Evolutionary conservation across 2,797 vertebrate species (phyloP), one percentile per base, ranked within the genome.

Genomic region (Onychomys arenicola): DNA sequence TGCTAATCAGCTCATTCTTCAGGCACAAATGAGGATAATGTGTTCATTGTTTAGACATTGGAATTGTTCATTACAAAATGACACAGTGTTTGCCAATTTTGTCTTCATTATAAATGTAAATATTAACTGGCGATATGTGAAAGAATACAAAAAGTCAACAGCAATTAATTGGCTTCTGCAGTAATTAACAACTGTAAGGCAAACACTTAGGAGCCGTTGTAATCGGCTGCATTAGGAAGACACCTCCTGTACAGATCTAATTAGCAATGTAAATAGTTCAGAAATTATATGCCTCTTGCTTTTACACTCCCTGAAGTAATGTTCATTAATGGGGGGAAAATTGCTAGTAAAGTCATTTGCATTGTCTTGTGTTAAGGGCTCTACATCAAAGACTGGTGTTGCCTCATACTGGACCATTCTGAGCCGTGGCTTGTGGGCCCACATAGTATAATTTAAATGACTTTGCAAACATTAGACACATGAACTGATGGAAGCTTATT

Each of bases 31-130:
- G 98, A 98, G 96, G 98, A 99, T 99, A 99, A 99, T 99, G 98
- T 98, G 98, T 96, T 99, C 98, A 99, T 99, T 99, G 99, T 99
- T 99, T 99, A 99, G 99, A 99, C 98, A 98, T 98, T 98, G 98
- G 98, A 99, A 99, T 99, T 99, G 98, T 99, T 99, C 99, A 99
- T 99, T 99, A 99, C 98, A 99, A 99, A 99, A 98, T 99, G 99
- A 99, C 99, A 99, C 98, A 99, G 98, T 99, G 99, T 99, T 99
- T 99, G 99, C 99, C 99, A 99, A 99, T 99, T 99, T 99, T 99
- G 98, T 99, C 99, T 99, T 99, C 99, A 99, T 99, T 99, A 99
- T 99, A 99, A 99, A 99, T 99, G 99, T 99, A 99, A 99, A 99
- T 99, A 99, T 99, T 99, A 99, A 99, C 99, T 98, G 98, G 98